Percentiles rank a stretch among this genome's conserved stretches.
Evolutionary conservation across 2,797 vertebrate species (phyloP).

Genomic region (Pyrrhura leucotis): DNA sequence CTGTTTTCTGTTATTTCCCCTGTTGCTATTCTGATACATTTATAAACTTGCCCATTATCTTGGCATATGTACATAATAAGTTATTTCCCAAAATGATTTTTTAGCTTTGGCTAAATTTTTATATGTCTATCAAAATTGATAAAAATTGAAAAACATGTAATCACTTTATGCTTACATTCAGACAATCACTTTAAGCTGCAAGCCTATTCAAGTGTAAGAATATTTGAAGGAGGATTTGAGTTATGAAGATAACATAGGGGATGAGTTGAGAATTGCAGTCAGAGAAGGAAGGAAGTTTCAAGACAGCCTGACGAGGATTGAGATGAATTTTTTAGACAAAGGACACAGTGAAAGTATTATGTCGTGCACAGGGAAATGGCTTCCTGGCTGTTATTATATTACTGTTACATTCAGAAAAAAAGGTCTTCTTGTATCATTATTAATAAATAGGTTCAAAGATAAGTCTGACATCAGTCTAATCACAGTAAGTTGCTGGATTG

Average conservation of each 20-base stretch:
- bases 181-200: background rate
- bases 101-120: background rate
- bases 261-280: background rate
- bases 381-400: background rate
- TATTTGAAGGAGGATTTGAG: background rate
- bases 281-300: background rate
- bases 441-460: background rate
- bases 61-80: background rate
- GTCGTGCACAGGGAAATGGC: background rate
- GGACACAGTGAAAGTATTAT: background rate
- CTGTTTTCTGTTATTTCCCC: constrained; percentile 5
- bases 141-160: background rate
- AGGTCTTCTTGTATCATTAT: fast-evolving
- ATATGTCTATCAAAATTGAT: background rate
- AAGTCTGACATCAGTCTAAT: background rate
- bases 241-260: background rate
- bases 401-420: background rate
- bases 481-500: background rate
- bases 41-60: background rate
- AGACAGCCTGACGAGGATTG: background rate
- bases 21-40: background rate
- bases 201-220: background rate
- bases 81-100: background rate
- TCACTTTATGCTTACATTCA: background rate
- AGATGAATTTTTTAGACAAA: background rate